Base-by-base conservation (phyloP, 1,140 invertebrate genomes). In the Heliconius congener region DNA sequence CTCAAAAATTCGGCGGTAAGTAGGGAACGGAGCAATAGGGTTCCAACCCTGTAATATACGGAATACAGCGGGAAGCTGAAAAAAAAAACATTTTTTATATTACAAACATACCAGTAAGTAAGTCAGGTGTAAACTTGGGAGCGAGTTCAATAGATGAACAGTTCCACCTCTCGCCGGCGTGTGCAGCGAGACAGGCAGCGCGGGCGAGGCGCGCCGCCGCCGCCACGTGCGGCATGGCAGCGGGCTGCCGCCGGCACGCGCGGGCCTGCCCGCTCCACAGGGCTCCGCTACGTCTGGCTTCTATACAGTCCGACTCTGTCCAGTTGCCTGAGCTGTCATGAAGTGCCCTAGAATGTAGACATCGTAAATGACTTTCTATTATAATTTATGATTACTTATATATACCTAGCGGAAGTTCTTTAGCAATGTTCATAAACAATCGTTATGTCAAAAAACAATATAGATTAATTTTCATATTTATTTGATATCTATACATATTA, bases 161-260 rank as follows among this genome's bases (percentile, higher is more conserved):
- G 91, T 98, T 98, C 98, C 98, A 98, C 73, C 97, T 95, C 73
- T 97, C 95, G 83, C 97, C 95, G 11, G 95, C 92, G 88, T 98
- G 97, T 1, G 97, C 95, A 75, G 95, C 95, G 87, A 97, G 96
- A 90, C 98, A 98, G 19, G 97, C 96, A 73, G 95, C 92, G 23
- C 96, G 95, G 1, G 97, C 96, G 72, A 97, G 93, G 27, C 94
- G 94, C 5, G 97, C 97, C 1, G 97, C 97, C 66, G 95, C 95
- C 19, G 96, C 96, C 71, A 98, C 95, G 84, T 96, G 96, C 16
- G 96, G 95, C 97, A 98, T 98, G 55, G 97, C 95, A 77, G 97
- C 95, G 1, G 95, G 95, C 72, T 95, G 94, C 1, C 96, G 95
- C 39, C 96, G 95, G 87, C 97, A 97, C 73, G 96, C 95, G 75